Evolutionary conservation across 1,140 invertebrate species (phyloP), one percentile per base, ranked within the genome.

Genomic region (Bombus ignitus): DNA sequence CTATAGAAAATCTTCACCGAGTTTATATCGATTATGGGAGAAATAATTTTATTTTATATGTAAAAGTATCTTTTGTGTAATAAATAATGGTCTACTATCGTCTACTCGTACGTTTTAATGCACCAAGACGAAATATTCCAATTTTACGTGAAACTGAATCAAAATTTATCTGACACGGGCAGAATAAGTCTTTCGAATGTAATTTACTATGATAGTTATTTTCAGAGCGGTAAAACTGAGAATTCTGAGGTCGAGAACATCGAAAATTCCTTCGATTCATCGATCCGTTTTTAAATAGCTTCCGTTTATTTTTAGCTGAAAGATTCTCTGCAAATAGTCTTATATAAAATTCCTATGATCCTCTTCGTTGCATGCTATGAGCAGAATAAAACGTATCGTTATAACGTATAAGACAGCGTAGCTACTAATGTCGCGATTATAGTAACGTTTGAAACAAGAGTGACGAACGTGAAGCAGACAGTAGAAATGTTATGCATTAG

Each of bases 401-500:
- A 25, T 25, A 4, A n/a, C 37, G 68, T 62, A n/a, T 1, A 39
- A 44, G 13, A 47, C 15, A 37, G 42, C 22, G 35, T 53, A 18
- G 32, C 28, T 32, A 32, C 22, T 22, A n/a, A 25, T 28, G 12
- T 22, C 39, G 18, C 9, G 12, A 13, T 2, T 37, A 39, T 35
- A 22, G 42, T 42, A 12, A 22, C 13, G 39, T 62, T 59, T n/a
- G 37, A 73, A 75, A 44, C 42, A 70, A 71, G 65, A 80, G 13
- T 68, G 65, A 71, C 66, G 47, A 70, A 32, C 76, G 32, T 12
- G 39, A 44, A 66, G n/a, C 44, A 47, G 78, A 81, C 80, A 88
- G 87, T 89, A 74, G 88, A 88, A 89, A 85, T 72, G 88, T 89
- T 85, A 80, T 65, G 66, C 57, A 88, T 83, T 89, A 89, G 87